A percentile compares a stretch with the other conserved stretches of the same genome.
Evolutionary conservation across 2,113 vertebrate species (phyloP).

Genomic region (Tor tambroides): DNA sequence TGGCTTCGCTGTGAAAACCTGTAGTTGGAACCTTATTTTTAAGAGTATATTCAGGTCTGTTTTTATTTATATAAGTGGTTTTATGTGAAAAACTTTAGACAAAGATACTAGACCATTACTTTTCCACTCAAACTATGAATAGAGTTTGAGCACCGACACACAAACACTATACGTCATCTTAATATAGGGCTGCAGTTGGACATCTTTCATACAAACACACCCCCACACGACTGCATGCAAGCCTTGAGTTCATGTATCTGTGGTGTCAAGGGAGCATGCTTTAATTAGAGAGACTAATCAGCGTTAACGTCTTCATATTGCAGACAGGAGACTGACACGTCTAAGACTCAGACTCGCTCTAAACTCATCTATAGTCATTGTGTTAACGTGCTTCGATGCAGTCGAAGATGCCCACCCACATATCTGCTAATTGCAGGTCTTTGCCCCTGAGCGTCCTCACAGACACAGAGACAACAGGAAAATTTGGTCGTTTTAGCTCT

Average conservation of each 20-base stretch:
- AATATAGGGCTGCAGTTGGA: not conserved
- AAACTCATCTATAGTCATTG: constrained; percentile 71
- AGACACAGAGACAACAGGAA: constrained; percentile 75
- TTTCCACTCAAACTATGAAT: not conserved
- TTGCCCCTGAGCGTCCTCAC: constrained; percentile 74
- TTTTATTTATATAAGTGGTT: not conserved
- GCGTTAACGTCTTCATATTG: constrained; percentile 80
- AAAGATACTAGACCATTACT: not conserved
- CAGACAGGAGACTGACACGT: constrained; percentile 71
- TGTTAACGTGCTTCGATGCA: constrained; percentile 74
- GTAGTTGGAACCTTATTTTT: too few relatives aligned
- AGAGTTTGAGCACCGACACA: not conserved
- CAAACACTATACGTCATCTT: not conserved
- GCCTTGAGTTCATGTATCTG: constrained; percentile 70
- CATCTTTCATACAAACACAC: constrained; percentile 38
- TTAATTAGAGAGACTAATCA: constrained; percentile 82
- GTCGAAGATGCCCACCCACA: constrained; percentile 75
- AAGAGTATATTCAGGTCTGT: too few relatives aligned
- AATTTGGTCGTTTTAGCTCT: constrained; percentile 73
- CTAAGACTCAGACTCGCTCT: constrained; percentile 69
- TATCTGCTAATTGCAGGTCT: constrained; percentile 79
- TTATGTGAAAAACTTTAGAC: not conserved
- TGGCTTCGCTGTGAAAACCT: too few relatives aligned
- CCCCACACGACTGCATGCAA: constrained; percentile 54
- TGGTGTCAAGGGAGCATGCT: constrained; percentile 76